Conservation (phyloP, 2,888 invertebrate species). For the Eupsilia transversa region DNA sequence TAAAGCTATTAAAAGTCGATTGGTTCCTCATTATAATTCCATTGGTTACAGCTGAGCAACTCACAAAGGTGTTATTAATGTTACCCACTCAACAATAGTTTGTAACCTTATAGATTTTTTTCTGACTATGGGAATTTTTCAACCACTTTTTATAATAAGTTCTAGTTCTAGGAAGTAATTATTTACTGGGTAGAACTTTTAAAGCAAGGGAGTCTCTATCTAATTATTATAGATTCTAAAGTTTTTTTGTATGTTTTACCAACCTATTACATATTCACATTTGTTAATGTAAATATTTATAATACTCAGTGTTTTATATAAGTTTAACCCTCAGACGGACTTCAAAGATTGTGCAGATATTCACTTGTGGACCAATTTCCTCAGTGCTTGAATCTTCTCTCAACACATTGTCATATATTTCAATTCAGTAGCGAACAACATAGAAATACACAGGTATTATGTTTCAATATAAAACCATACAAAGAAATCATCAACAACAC, state of each 20-base stretch:
- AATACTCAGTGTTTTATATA: no score
- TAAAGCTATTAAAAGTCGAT: conserved; percentile 38
- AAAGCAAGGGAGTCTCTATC: background rate
- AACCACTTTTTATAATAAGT: background rate
- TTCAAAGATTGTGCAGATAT: background rate
- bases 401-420: background rate
- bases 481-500: conserved; percentile 13
- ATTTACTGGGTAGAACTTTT: background rate
- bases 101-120: conserved; percentile 1
- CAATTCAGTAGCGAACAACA: background rate
- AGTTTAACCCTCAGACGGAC: background rate
- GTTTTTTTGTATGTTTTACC: background rate
- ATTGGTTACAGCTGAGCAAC: conserved; percentile 35
- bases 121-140: conserved; percentile 5
- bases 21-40: conserved; percentile 42
- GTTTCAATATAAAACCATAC: conserved; percentile 24
- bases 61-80: conserved; percentile 26
- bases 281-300: no score
- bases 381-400: background rate
- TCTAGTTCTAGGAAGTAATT: background rate
- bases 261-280: background rate
- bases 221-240: background rate
- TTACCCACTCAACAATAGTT: conserved; percentile 13
- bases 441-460: background rate
- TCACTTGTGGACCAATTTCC: background rate